Percentiles rank a stretch among this genome's conserved stretches.
Evolutionary conservation across 2,797 vertebrate species (phyloP).

Genomic region (Poeciliopsis turneri): DNA sequence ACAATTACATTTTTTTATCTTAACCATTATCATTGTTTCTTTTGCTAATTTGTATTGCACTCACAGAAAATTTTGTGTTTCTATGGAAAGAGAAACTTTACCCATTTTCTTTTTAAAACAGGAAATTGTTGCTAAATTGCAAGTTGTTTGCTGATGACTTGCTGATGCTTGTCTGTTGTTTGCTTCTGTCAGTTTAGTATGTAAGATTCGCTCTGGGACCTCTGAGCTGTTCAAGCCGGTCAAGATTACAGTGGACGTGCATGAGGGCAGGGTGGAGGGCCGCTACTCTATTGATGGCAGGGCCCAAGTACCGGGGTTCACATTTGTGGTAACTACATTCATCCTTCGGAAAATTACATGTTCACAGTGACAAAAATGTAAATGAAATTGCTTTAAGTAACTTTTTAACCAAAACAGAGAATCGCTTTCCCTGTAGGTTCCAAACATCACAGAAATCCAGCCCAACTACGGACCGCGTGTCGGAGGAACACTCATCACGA

Average conservation of each 20-base stretch:
- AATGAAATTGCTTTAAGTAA: neutral
- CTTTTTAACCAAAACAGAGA: neutral
- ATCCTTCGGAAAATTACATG: neutral
- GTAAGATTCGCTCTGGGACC: conserved; percentile 80
- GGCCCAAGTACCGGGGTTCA: conserved; percentile 81
- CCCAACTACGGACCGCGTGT: conserved; percentile 89
- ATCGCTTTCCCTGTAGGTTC: conserved; percentile 75
- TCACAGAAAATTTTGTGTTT: neutral
- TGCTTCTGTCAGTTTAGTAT: conserved; percentile 82
- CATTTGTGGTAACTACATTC: conserved; percentile 84
- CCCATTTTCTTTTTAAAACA: neutral
- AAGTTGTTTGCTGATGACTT: neutral
- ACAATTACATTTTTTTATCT: neutral
- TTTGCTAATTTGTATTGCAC: neutral
- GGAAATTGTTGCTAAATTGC: conserved; percentile 4
- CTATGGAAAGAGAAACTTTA: neutral
- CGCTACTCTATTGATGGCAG: conserved; percentile 85
- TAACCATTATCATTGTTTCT: neutral
- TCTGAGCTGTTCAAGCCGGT: conserved; percentile 69
- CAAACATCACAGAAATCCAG: conserved; percentile 82
- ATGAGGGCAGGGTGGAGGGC: conserved; percentile 75
- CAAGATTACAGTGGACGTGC: conserved; percentile 82
- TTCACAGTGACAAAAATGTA: neutral
- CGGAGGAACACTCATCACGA: conserved; percentile 89
- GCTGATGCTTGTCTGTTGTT: conserved; percentile 34